A percentile compares a stretch with the other conserved stretches of the same genome.
Evolutionary conservation across 1,140 invertebrate genomes (phyloP).

Genomic region (Chymomyza costata): DNA sequence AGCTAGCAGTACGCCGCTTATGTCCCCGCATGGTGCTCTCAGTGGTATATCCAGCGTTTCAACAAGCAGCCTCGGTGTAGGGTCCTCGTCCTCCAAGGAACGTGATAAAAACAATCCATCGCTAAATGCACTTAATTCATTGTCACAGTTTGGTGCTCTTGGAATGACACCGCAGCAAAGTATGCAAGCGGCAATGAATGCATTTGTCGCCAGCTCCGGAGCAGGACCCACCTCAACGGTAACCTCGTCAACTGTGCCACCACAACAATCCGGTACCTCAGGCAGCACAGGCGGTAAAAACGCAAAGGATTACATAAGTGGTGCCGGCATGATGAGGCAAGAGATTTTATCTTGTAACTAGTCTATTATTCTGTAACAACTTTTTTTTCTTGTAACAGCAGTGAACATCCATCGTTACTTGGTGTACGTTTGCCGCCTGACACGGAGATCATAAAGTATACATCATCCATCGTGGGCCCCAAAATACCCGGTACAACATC

Average conservation of each 20-base stretch:
- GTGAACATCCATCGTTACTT: constrained; percentile 86
- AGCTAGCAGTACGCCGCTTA: constrained; percentile 18
- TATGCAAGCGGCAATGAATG: constrained; percentile 75
- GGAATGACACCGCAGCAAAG: constrained; percentile 73
- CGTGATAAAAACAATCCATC: constrained; percentile 71
- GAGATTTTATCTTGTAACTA: constrained; percentile 4
- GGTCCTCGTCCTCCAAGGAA: constrained; percentile 34
- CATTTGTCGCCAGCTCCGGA: constrained; percentile 60
- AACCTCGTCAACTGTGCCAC: constrained; percentile 36
- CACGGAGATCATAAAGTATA: constrained; percentile 92
- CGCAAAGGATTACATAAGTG: constrained; percentile 69
- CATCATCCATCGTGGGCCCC: constrained; percentile 87
- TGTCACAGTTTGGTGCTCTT: constrained; percentile 68
- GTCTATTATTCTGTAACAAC: constrained; percentile 1
- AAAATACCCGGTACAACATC: constrained; percentile 88
- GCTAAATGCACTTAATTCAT: constrained; percentile 68
- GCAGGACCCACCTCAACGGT: constrained; percentile 40
- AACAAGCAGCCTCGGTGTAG: not conserved
- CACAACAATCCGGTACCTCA: constrained; percentile 33
- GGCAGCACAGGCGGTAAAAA: constrained; percentile 36
- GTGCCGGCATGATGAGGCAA: constrained; percentile 77
- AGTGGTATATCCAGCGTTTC: constrained; percentile 23
- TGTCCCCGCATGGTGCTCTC: constrained; percentile 54
- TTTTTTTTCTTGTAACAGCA: constrained; percentile 59
- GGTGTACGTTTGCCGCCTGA: constrained; percentile 89